phyloP scores from a whole-genome alignment of 2,888 invertebrate species.

The Panopea generosa region DNA sequence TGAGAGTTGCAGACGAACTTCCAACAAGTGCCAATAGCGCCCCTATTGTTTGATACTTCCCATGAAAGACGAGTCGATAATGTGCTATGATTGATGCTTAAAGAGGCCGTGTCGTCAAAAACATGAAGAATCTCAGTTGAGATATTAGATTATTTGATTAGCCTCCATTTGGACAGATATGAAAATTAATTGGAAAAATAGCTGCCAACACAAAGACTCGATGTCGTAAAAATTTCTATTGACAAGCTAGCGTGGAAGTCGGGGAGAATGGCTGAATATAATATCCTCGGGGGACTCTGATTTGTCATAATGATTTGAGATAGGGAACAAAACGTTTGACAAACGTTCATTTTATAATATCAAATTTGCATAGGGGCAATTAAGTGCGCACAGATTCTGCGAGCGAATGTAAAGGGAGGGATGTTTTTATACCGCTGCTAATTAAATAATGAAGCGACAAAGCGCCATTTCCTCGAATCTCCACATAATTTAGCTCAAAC shows the following conservation, averaged over 20 bases:
- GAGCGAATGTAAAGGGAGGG: constrained; percentile 38
- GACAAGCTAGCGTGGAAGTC: constrained; percentile 30
- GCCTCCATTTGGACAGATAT: constrained; percentile 61
- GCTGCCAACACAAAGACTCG: constrained; percentile 46
- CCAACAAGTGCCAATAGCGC: constrained; percentile 31
- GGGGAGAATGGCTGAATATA: constrained; percentile 35
- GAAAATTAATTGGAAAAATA: constrained; percentile 64
- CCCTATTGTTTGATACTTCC: constrained; percentile 26
- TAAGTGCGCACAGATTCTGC: constrained; percentile 56
- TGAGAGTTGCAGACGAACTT: neutral
- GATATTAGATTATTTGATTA: constrained; percentile 61
- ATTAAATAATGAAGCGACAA: constrained; percentile 65
- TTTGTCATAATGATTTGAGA: constrained; percentile 61
- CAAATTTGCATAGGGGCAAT: constrained; percentile 64
- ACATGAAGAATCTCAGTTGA: constrained; percentile 22
- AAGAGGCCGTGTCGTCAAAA: constrained; percentile 28
- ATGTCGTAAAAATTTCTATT: constrained; percentile 35
- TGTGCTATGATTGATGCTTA: constrained; percentile 38
- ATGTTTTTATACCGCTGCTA: constrained; percentile 57
- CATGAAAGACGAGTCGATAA: constrained; percentile 26
- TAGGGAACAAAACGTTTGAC: constrained; percentile 64
- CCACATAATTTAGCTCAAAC: constrained; percentile 56
- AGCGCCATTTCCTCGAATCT: constrained; percentile 60
- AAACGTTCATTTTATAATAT: constrained; percentile 63
- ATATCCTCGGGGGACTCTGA: constrained; percentile 36